Evolutionary conservation across 2,888 invertebrate genomes (phyloP).

Genomic region (Hemicrepidius hirtus): DNA sequence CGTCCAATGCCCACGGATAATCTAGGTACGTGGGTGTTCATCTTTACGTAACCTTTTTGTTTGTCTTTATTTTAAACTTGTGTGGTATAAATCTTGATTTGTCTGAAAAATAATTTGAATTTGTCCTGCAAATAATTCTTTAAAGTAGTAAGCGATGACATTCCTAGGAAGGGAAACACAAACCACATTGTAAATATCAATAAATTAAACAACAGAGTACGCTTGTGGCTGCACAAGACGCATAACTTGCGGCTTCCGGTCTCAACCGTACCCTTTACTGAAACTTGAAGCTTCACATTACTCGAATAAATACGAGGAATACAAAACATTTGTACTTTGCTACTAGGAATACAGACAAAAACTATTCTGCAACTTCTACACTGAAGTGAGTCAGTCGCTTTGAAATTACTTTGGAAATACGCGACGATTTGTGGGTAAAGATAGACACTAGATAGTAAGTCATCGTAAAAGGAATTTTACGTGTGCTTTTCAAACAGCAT

Average conservation of each 20-base stretch:
- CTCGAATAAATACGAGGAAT: slow-evolving; percentile 48
- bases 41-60: too few species aligned
- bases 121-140: slow-evolving; percentile 23
- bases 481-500: slow-evolving; percentile 5
- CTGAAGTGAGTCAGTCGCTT: slow-evolving; percentile 21
- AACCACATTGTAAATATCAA: slow-evolving; percentile 66
- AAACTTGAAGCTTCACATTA: slow-evolving; percentile 46
- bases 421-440: slow-evolving; percentile 32
- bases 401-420: slow-evolving; percentile 34
- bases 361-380: slow-evolving; percentile 37
- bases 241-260: slow-evolving; percentile 65
- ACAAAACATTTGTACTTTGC: slow-evolving; percentile 38
- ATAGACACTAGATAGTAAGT: slow-evolving; percentile 28
- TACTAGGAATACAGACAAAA: slow-evolving; percentile 31
- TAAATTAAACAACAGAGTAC: slow-evolving; percentile 68
- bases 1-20: too few species aligned
- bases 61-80: too few species aligned
- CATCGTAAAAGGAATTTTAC: slow-evolving; percentile 29
- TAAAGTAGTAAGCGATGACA: slow-evolving; percentile 59
- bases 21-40: too few species aligned
- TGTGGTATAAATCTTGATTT: neutral
- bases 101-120: neutral
- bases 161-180: slow-evolving; percentile 56
- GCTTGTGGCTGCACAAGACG: slow-evolving; percentile 66
- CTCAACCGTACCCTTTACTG: slow-evolving; percentile 43